Percentiles rank a stretch among this genome's conserved stretches.
Conservation (phyloP, 1,140 invertebrate species). For the Drosophila simulans region DNA sequence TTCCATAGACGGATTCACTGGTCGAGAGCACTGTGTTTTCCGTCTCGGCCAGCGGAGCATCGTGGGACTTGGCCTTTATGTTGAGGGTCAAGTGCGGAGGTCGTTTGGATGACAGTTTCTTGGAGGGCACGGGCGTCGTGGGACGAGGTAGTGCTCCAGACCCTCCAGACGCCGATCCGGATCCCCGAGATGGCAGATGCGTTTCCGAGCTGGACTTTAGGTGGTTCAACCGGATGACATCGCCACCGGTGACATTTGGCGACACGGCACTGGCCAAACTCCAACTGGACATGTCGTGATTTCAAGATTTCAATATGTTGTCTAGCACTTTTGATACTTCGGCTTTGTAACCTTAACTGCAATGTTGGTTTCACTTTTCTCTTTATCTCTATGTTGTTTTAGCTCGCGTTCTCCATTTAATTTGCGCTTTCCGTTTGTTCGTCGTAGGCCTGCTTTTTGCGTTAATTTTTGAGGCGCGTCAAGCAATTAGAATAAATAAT, state of each 20-base stretch:
- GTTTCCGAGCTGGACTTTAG: slow-evolving; percentile 60
- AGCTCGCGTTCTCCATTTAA: slow-evolving; percentile 19
- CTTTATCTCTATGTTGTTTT: background rate
- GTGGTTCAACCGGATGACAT: slow-evolving; percentile 55
- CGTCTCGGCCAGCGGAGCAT: slow-evolving; percentile 52
- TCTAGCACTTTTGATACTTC: slow-evolving; percentile 30
- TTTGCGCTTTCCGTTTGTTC: slow-evolving; percentile 31
- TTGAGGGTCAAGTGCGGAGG: slow-evolving; percentile 58
- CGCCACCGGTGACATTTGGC: slow-evolving; percentile 56
- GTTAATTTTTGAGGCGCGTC: slow-evolving; percentile 40
- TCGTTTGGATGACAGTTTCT: slow-evolving; percentile 57
- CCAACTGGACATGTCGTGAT: slow-evolving; percentile 65
- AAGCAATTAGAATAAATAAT: slow-evolving; percentile 53
- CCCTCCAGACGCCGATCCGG: slow-evolving; percentile 1
- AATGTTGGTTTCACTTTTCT: slow-evolving; percentile 9
- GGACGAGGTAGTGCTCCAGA: slow-evolving; percentile 45
- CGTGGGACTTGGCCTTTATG: slow-evolving; percentile 20
- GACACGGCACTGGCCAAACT: slow-evolving; percentile 70
- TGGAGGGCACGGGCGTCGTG: slow-evolving; percentile 63
- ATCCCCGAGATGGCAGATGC: slow-evolving; percentile 25
- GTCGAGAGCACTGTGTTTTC: slow-evolving; percentile 54
- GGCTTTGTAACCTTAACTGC: slow-evolving; percentile 16
- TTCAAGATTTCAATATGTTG: background rate
- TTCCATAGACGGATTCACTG: slow-evolving; percentile 53
- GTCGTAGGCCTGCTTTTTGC: slow-evolving; percentile 38